Evolutionary conservation across 2,113 vertebrate species (phyloP), one percentile per base, ranked within the genome.

Genomic region (Poicephalus meyeri): DNA sequence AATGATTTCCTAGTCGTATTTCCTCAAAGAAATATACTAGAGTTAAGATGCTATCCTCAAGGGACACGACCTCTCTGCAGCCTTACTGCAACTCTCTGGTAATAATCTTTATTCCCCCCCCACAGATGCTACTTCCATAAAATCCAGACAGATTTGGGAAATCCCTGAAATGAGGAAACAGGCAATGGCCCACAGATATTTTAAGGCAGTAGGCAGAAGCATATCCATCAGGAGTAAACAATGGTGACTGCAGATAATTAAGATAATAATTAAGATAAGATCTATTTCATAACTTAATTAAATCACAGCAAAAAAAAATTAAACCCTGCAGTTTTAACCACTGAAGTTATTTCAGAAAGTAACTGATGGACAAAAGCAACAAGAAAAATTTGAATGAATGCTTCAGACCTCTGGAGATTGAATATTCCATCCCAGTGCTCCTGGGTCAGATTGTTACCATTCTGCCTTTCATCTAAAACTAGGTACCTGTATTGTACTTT

Each of bases 171-270:
- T 96, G 63, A 99, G 98, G 93, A 99, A 99, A 97, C 99, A 98
- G 87, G 98, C 98, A 98, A 98, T 98, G 93, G 99, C 99, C 99
- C 99, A 99, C 89, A 99, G 96, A 93, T 99, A 98, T 95, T 98
- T 98, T 37, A 99, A 97, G 21, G 98, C 98, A 80, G 99, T 98
- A 89, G 99, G 99, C n/a, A 98, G 98, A 63, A 98, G 98, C 1
- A 94, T 98, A 61, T 98, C 99, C 31, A 98, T 98, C 89, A 99
- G 98, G 55, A 99, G 98, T 85, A 99, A 97, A 69, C 97, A 97
- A 95, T 98, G 99, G 70, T 98, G 98, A 84, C 99, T 99, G 95
- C 16, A 95, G 78, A 60, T 2, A 49, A 58, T 41, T 14, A 42
- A 50, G 56, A 31, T 53, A 63, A 80, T 8, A 26, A 21, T 11